A percentile compares a stretch with the other conserved stretches of the same genome.
Evolutionary conservation across 2,888 invertebrate genomes (phyloP).

Genomic region (Tipula confusa): DNA sequence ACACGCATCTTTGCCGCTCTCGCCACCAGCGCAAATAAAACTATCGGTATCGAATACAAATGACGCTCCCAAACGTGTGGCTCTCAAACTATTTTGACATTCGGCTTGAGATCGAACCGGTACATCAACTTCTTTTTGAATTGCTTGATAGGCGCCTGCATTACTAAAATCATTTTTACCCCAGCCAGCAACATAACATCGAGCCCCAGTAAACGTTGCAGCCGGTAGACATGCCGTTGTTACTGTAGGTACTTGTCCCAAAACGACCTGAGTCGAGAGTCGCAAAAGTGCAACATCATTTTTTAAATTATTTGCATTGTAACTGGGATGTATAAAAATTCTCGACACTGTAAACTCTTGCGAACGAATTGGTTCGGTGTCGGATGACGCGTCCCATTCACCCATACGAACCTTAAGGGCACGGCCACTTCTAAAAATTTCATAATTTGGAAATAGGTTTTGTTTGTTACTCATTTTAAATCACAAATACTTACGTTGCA

Average conservation of each 20-base stretch:
- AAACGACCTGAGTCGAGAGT: slow-evolving; percentile 57
- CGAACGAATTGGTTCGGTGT: slow-evolving; percentile 61
- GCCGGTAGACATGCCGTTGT: slow-evolving; percentile 61
- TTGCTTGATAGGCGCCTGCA: slow-evolving; percentile 58
- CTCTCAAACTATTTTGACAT: slow-evolving; percentile 61
- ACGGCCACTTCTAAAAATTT: slow-evolving; percentile 29
- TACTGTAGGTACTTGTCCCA: slow-evolving; percentile 56
- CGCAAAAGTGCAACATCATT: slow-evolving; percentile 78
- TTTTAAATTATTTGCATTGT: slow-evolving; percentile 65
- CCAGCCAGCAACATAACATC: slow-evolving; percentile 73
- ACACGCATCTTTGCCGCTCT: slow-evolving; percentile 71
- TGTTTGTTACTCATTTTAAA: neutral
- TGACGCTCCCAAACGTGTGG: slow-evolving; percentile 60
- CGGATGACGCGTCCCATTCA: slow-evolving; percentile 68
- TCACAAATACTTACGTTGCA: slow-evolving; percentile 53
- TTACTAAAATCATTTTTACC: slow-evolving; percentile 71
- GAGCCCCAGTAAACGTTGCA: slow-evolving; percentile 52
- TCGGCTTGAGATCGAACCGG: slow-evolving; percentile 60
- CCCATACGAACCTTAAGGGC: slow-evolving; percentile 65
- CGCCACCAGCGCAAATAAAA: slow-evolving; percentile 77
- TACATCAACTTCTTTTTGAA: slow-evolving; percentile 71
- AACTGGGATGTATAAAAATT: slow-evolving; percentile 62
- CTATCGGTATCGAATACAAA: slow-evolving; percentile 61
- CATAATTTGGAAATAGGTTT: neutral
- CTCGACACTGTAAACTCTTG: slow-evolving; percentile 58